A percentile compares a stretch with the other conserved stretches of the same genome.
phyloP scores from a whole-genome alignment of 2,113 vertebrate species.

The Pterocles gutturalis region DNA sequence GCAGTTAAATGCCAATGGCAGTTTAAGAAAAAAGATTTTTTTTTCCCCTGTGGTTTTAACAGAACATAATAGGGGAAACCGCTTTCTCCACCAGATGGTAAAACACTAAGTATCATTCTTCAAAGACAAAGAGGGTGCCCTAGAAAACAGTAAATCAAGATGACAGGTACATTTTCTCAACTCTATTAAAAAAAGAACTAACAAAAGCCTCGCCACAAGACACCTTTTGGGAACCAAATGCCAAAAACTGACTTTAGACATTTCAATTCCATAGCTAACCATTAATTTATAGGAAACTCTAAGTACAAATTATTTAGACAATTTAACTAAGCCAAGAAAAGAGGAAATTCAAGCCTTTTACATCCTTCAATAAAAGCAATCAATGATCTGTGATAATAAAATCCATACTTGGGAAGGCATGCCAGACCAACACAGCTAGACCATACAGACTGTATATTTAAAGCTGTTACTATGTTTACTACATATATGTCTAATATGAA shows the following conservation, averaged over 20 bases:
- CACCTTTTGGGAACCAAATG: background rate
- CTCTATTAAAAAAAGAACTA: background rate
- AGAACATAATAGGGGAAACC: background rate
- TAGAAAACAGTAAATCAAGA: background rate
- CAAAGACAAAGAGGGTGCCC: background rate
- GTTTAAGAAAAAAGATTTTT: background rate
- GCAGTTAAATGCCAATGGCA: background rate
- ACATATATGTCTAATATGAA: background rate
- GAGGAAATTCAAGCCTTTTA: background rate
- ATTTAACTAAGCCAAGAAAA: background rate
- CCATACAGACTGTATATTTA: background rate
- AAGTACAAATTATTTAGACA: background rate
- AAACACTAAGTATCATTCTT: background rate
- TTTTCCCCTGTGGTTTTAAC: background rate
- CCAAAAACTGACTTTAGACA: background rate
- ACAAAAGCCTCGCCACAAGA: background rate
- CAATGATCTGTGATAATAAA: background rate
- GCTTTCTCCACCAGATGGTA: background rate
- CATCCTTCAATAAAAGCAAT: background rate
- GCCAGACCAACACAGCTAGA: background rate
- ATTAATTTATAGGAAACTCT: background rate
- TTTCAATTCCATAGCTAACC: background rate
- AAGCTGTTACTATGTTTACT: background rate
- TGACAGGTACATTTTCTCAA: background rate
- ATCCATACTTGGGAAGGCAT: background rate